Conservation (phyloP, 2,888 invertebrate genomes). For the Limenitis camilla region DNA sequence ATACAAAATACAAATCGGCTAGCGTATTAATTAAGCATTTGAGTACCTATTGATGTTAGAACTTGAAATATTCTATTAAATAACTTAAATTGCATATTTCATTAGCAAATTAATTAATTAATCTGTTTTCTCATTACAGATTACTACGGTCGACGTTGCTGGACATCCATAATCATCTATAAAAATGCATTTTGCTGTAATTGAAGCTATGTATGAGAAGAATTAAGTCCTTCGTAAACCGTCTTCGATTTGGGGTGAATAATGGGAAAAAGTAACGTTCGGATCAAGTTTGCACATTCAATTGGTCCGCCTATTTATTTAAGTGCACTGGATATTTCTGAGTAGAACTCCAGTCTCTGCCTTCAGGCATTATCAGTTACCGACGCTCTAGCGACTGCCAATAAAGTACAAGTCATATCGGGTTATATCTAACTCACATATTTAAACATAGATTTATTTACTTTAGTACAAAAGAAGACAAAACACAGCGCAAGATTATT, state of each 20-base stretch:
- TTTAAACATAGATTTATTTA: constrained; percentile 66
- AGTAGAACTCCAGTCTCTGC: constrained; percentile 53
- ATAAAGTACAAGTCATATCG: constrained; percentile 73
- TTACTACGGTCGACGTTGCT: constrained; percentile 9
- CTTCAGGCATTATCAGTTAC: constrained; percentile 61
- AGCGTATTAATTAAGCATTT: constrained; percentile 58
- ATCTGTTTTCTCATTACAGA: constrained; percentile 25
- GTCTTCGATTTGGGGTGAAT: constrained; percentile 59
- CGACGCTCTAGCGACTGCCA: constrained; percentile 71
- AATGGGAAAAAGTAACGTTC: constrained; percentile 72
- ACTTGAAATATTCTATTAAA: constrained; percentile 6
- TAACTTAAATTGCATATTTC: background rate
- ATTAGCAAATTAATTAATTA: background rate
- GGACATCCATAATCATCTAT: background rate
- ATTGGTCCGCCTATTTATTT: constrained; percentile 66
- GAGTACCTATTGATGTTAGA: constrained; percentile 18
- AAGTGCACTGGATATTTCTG: constrained; percentile 47
- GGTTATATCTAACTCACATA: constrained; percentile 54
- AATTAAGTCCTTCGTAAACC: constrained; percentile 47
- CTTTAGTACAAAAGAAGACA: constrained; percentile 66
- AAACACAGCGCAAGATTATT: constrained; percentile 26
- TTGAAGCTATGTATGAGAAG: constrained; percentile 34
- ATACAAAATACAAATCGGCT: constrained; percentile 39
- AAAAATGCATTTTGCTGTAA: constrained; percentile 28
- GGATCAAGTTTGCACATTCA: constrained; percentile 69